Evolutionary conservation across 2,113 vertebrate genomes (phyloP), one percentile per base, ranked within the genome.

Genomic region (Rhinopomastus cyanomelas): DNA sequence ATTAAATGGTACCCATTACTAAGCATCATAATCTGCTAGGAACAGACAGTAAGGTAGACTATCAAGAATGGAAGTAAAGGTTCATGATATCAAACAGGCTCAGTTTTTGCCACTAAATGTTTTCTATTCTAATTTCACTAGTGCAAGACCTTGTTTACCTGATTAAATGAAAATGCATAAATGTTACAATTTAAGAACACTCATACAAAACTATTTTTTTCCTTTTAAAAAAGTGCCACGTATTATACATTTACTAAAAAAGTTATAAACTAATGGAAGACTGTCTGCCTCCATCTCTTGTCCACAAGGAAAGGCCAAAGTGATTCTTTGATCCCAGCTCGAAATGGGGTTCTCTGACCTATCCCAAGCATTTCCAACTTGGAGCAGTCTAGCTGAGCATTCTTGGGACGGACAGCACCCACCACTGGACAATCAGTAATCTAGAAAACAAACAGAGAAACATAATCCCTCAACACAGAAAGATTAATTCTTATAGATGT

Each of bases 301-400:
- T 99, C 99, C 2, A 97, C 96, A 15, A 98, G 98, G 94, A 99
- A 99, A 39, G 99, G 99, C 99, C 99, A 99, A 88, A 99, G 98
- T 16, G 98, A 98, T 69, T 99, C 98, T 25, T 91, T 97, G 89
- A 99, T 98, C 49, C 98, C 98, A 13, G 96, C 81, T 85, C 97
- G 97, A 95, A 99, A 99, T 2, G 98, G 98, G 0, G 97, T 98
- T 23, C 98, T 96, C 27, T 98, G 98, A 11, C 98, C 98, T 65
- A 99, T 98, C 65, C 98, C 98, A 92, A 99, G 93, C 88, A 97
- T 97, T 97, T 99, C 98, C 89, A 99, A 84, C 53, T 97, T 98
- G 55, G 98, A 99, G 94, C 99, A 99, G 93, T 98, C 98, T 8
- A 99, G 92, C 87, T 98, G 98, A 65, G 98, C 98, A 32, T 99